Base-by-base conservation (phyloP, 2,797 vertebrate genomes). In the Ctenosaura bakeri region DNA sequence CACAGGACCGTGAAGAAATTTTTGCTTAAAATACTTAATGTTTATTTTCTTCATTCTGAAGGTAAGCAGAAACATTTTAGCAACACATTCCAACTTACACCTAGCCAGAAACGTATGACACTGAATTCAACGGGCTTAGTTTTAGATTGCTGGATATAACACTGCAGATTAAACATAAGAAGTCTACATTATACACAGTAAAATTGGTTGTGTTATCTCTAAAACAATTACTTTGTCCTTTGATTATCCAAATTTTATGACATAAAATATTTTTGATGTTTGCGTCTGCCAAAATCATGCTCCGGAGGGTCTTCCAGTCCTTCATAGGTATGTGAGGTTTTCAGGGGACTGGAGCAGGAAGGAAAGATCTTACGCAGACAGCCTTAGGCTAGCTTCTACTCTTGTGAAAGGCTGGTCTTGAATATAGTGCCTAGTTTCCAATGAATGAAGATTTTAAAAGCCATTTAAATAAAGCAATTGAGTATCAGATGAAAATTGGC, bases 11-110 rank as follows among this genome's bases (percentile, higher is more conserved):
- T 52, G 78, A 82, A 59, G 38, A 71, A 64, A 7, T 78, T 56
- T 66, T 85, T 66, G 13, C 12, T 76, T 69, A 52, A 12, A 79
- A n/a, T 56, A 56, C n/a, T 42, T 74, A 56, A 35, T 12, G 24
- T 42, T 73, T 73, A 59, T 59, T 88, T 74, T 18, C 32, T 87
- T 83, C 16, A 32, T 62, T 81, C 54, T 84, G 42, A 50, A 62
- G 13, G 54, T 76, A n/a, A 64, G 18, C 10, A 1, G 24, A 81
- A 77, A 78, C 46, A 26, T 59, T 86, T 89, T 76, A 62, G 64
- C 42, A 24, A 46, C 20, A 77, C 5, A 50, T 46, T 87, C 3
- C 8, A 35, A 38, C 62, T 38, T 12, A 32, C 22, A 0, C 12
- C 56, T 79, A 26, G 9, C 78, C 56, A 66, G 46, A 66, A 13